Conservation (phyloP, 2,888 invertebrate species). For the Acanthosepion lycidas region DNA sequence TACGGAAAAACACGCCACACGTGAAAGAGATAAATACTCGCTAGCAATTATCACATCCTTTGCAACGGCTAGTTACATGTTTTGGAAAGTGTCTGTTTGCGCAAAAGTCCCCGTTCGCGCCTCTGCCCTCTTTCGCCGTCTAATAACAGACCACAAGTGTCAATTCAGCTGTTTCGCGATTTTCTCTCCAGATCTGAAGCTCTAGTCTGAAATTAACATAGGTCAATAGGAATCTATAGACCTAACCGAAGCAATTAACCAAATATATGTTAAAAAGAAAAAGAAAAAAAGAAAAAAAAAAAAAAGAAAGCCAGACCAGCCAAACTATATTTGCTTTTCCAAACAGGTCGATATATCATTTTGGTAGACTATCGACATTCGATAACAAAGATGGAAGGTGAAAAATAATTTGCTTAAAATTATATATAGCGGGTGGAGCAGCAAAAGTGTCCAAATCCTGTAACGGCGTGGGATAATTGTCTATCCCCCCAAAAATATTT, state of each 20-base stretch:
- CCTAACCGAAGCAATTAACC: neutral
- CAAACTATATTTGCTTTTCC: neutral
- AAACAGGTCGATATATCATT: neutral
- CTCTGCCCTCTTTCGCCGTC: neutral
- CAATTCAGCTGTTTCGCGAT: neutral
- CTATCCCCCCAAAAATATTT: no score
- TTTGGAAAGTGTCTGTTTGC: neutral
- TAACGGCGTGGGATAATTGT: no score
- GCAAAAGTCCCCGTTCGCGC: neutral
- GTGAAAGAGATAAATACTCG: neutral
- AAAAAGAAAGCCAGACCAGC: neutral
- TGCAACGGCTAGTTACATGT: neutral
- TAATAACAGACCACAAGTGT: neutral
- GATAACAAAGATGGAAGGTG: no score
- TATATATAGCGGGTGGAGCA: no score
- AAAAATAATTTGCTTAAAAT: no score
- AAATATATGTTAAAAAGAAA: neutral
- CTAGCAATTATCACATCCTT: no score
- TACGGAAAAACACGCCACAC: neutral
- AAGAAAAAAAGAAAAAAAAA: no score
- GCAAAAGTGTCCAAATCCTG: no score
- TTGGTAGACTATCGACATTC: neutral
- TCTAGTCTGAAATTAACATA: neutral
- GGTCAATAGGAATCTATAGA: neutral
- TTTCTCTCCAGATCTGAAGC: neutral